Conservation (phyloP, 2,113 vertebrate species). For the Trinectes maculatus region DNA sequence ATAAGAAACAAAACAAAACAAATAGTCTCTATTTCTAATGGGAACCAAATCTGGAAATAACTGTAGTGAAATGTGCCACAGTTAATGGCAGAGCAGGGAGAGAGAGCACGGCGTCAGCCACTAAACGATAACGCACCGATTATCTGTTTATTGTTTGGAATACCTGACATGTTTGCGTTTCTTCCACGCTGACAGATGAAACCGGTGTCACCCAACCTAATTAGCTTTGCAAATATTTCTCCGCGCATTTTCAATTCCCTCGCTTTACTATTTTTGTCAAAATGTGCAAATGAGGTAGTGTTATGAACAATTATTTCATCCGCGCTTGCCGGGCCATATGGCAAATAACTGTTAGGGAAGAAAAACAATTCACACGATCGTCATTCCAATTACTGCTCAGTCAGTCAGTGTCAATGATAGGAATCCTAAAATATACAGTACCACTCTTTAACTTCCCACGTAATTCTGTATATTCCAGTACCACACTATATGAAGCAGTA, state of each 20-base stretch:
- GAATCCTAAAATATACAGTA: conserved; percentile 31
- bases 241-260: conserved; percentile 54
- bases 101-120: conserved; percentile 34
- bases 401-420: conserved; percentile 40
- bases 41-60: conserved; percentile 42
- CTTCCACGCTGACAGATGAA: conserved; percentile 49
- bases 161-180: conserved; percentile 47
- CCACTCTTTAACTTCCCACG: conserved; percentile 28
- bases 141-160: conserved; percentile 45
- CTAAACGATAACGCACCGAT: conserved; percentile 36
- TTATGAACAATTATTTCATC: conserved; percentile 62
- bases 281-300: conserved; percentile 70
- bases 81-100: conserved; percentile 46
- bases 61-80: conserved; percentile 38
- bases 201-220: conserved; percentile 52
- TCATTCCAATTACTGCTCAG: conserved; percentile 50
- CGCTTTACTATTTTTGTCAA: conserved; percentile 63
- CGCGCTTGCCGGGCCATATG: conserved; percentile 46
- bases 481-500: background rate
- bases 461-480: conserved; percentile 15
- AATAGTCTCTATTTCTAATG: conserved; percentile 47
- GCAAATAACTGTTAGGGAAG: conserved; percentile 58
- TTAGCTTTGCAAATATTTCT: conserved; percentile 59
- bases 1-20: conserved; percentile 29
- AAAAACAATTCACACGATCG: conserved; percentile 51